These are phyloP conservation scores for Ellobium chinense DNA, from an alignment of 2,888 invertebrate species.

Conservation along the genomic window DNA sequence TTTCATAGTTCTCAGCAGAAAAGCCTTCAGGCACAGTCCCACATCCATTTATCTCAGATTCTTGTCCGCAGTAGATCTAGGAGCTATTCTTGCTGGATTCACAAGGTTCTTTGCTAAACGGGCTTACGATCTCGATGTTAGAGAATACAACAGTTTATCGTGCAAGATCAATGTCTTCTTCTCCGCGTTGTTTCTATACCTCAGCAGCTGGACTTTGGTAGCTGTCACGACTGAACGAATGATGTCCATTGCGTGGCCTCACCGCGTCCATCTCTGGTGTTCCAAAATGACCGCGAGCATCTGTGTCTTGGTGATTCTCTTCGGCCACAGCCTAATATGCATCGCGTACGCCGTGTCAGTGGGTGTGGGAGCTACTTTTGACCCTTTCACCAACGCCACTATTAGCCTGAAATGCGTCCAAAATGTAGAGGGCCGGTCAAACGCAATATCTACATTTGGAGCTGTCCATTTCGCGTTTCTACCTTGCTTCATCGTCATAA, in stretches of 20 bases:
- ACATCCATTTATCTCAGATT: slow-evolving; percentile 6
- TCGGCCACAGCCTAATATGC: no score
- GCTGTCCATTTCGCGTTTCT: neutral
- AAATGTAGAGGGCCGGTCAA: neutral
- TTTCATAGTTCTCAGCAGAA: neutral
- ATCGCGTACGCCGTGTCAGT: no score
- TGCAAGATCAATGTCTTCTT: neutral
- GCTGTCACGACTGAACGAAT: slow-evolving; percentile 1
- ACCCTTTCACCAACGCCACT: no score
- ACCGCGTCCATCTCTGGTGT: no score
- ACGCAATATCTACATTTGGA: neutral
- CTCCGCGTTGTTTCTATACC: neutral
- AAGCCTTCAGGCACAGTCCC: neutral
- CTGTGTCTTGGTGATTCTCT: no score
- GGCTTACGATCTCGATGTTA: neutral
- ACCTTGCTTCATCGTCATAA: neutral
- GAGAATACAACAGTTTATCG: neutral
- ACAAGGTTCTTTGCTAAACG: neutral
- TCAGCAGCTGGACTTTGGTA: slow-evolving; percentile 14
- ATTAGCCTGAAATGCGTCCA: no score
- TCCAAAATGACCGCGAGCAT: no score
- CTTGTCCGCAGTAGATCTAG: neutral
- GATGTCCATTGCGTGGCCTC: neutral
- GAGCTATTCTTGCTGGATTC: neutral
- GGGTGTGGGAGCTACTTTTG: no score